Evolutionary conservation across 1,140 invertebrate genomes (phyloP).

Genomic region (Sitobion miscanthi): DNA sequence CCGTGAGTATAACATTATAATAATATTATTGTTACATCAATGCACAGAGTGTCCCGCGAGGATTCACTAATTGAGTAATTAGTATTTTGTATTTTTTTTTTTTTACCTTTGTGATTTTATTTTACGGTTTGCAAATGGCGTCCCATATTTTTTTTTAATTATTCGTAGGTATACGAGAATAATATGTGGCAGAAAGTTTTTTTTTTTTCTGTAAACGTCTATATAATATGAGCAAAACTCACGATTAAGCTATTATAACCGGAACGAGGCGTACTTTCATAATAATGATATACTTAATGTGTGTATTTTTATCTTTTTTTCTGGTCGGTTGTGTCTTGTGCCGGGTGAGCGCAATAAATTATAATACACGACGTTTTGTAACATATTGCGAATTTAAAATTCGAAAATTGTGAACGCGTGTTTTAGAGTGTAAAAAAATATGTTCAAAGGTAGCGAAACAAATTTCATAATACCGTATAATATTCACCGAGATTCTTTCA

Average conservation of each 20-base stretch:
- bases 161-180: background rate
- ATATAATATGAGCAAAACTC: background rate
- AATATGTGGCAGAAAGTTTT: background rate
- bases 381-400: background rate
- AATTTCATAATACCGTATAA: background rate
- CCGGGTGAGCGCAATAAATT: background rate
- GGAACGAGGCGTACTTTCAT: background rate
- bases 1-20: background rate
- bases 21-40: background rate
- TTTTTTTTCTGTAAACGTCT: background rate
- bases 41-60: background rate
- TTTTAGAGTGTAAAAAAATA: background rate
- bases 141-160: background rate
- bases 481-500: background rate
- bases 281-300: background rate
- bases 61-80: background rate
- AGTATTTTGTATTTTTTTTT: background rate
- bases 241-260: background rate
- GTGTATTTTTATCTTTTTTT: background rate
- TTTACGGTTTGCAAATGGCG: too few relatives aligned
- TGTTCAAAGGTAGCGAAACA: background rate
- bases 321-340: background rate
- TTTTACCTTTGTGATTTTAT: background rate
- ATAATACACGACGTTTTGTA: background rate
- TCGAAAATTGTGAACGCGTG: background rate